Evolutionary conservation across 2,888 invertebrate genomes (phyloP), one percentile per base, ranked within the genome.

Genomic region (Stenodera caucasica): DNA sequence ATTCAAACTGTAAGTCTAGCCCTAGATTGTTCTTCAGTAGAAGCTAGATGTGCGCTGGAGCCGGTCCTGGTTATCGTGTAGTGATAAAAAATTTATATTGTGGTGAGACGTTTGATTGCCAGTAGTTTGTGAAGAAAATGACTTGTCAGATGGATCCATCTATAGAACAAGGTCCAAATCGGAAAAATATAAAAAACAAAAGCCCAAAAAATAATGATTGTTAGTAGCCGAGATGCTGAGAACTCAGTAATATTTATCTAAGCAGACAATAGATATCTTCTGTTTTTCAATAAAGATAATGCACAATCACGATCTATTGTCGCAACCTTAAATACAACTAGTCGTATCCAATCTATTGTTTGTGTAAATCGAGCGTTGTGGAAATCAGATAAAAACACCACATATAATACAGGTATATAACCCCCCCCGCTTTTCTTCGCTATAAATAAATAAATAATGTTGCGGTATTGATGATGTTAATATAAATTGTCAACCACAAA

Each of bases 221-320:
- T 65, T 70, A 68, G 70, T 69, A 70, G 70, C 71, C 58, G 64
- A 72, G 70, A 71, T 72, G 73, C 71, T 74, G 73, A 73, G 73
- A 73, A 72, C 70, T 68, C 65, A 72, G 71, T 69, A 75, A 76
- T 77, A 77, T 76, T 76, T 77, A 76, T 76, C 73, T 75, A 74
- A 72, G 67, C 70, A 69, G 70, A 77, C 77, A 77, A 76, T 76
- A 74, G 75, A 72, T 74, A 73, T 74, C 74, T 72, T 72, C 69
- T 71, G 71, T 74, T 75, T 69, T 71, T 66, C 70, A 75, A 73
- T 73, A 73, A 70, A 76, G 76, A 76, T 77, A 77, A 66, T 73
- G 76, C 77, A 73, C 72, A 73, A 75, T 77, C 77, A 76, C 75
- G 75, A 73, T 74, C 73, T 72, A 75, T 76, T 76, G 77, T 76